Evolutionary conservation across 2,113 vertebrate species (phyloP), one percentile per base, ranked within the genome.

Genomic region (Paratilapia polleni): DNA sequence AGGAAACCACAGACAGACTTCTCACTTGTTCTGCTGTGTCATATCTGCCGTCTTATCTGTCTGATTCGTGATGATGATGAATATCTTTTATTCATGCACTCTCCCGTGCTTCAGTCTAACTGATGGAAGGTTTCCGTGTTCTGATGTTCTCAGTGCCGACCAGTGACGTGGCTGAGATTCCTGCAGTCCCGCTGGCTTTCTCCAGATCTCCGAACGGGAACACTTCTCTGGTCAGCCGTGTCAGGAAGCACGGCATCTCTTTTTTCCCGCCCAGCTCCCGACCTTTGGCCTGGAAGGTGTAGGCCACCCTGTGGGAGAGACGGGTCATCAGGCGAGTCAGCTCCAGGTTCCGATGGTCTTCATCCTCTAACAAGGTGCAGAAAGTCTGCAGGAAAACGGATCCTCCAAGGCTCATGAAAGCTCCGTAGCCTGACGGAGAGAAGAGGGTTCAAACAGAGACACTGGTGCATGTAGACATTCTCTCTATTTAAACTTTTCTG

Each of bases 241-340:
- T 95, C 66, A 96, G 4, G 5, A 96, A 93, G 66, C 96, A 97
- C 1, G 96, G 95, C 96, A 97, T 97, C 76, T 96, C 93, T 22
- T 96, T 97, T 85, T 94, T 95, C 0, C 96, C 96, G 0, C 10
- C 17, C 2, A 95, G 34, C 0, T 0, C 0, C 0, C 4, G 11
- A 2, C 96, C 96, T 60, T 74, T 92, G 15, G 96, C 94, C 90
- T 96, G 84, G 73, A 95, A 96, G 56, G 4, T 2, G 60, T 92
- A 93, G 1, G 97, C 97, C 41, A 97, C 92, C 4, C 77, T 63
- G 87, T 95, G 60, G 24, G 92, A 95, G 2, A 97, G 66, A 0
- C 94, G 94, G 9, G 96, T 97, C 93, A 96, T 61, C 6, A 97
- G 90, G 1, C 84, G 87, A 0, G 88, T 93, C 68, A 97, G 91